Base-by-base conservation (phyloP, 2,888 invertebrate species). In the Stratiomys singularior region DNA sequence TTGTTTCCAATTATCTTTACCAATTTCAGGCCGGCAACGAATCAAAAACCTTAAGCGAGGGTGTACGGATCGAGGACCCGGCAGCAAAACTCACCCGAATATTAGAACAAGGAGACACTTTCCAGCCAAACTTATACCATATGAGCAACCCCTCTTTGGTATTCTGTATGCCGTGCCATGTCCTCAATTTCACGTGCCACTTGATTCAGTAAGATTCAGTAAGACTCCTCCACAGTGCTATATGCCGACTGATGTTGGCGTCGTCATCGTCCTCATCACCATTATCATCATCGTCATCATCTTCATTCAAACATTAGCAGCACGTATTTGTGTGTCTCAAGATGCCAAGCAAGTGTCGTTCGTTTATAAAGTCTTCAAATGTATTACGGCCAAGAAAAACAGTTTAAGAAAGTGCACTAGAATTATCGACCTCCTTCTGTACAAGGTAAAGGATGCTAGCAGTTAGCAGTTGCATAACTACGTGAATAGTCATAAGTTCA, bases 151-250 rank as follows among this genome's bases (percentile, higher is more conserved):
- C 30, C 2, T 47, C 18, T 18, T 27, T 23, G 23, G 1, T 46
- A 46, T 69, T n/a, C 15, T 25, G 47, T 23, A 69, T 23, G 47
- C 23, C 69, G 47, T 23, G 30, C 1, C 27, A 74, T 74, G 60
- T 25, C 74, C 74, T 74, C 44, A 60, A 58, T 58, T 58, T 74
- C 58, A 69, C 69, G 58, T 74, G 74, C 58, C 74, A 74, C 74
- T 74, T 58, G 58, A 74, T 60, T 74, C 28, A 58, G 21, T 60
- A 74, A 37, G 74, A 74, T 52, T 74, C 44, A 60, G 28, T 58
- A 23, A 30, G 60, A 7, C 58, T 74, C 11, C 58, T 5, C 18
- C 52, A 13, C 52, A 52, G 7, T 15, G 25, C 64, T 64, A 9
- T 18, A 23, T 69, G n/a, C 25, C 11, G 9, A 72, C 28, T 47